phyloP scores from a whole-genome alignment of 2,797 vertebrate genomes.

The Amphiprion clarkii region DNA sequence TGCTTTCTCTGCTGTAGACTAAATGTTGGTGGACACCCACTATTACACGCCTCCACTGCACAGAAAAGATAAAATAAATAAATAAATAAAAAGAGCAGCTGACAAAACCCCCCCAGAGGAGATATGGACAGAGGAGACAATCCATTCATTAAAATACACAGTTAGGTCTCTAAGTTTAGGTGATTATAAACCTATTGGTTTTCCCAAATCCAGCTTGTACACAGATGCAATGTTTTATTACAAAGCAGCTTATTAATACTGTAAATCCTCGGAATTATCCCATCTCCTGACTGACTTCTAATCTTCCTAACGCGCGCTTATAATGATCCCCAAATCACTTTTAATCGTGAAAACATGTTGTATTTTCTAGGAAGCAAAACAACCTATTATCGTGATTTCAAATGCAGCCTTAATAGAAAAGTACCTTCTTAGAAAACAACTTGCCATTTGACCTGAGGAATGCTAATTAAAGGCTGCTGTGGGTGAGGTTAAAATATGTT shows the following conservation, averaged over 20 bases:
- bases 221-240: slow-evolving; percentile 11
- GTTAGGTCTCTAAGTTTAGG: slow-evolving; percentile 3
- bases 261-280: slow-evolving; percentile 37
- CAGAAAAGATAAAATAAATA: neutral
- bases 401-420: slow-evolving; percentile 11
- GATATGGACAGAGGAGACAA: neutral
- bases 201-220: slow-evolving; percentile 19
- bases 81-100: neutral
- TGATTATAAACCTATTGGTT: slow-evolving; percentile 3
- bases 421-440: neutral
- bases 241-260: slow-evolving; percentile 20
- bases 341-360: slow-evolving; percentile 15
- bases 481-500: slow-evolving; percentile 20
- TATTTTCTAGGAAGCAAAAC: slow-evolving; percentile 15
- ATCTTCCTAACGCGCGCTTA: neutral
- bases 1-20: slow-evolving; percentile 21
- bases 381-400: slow-evolving; percentile 22
- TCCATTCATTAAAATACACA: slow-evolving; percentile 20
- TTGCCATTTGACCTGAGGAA: slow-evolving; percentile 30
- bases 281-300: slow-evolving; percentile 8
- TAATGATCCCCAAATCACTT: slow-evolving; percentile 10
- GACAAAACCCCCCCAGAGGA: slow-evolving; percentile 6
- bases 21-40: slow-evolving; percentile 33
- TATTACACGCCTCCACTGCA: slow-evolving; percentile 21
- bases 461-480: slow-evolving; percentile 43